Evolutionary conservation across 2,888 invertebrate species (phyloP).

Genomic region (Hartigia nigra): DNA sequence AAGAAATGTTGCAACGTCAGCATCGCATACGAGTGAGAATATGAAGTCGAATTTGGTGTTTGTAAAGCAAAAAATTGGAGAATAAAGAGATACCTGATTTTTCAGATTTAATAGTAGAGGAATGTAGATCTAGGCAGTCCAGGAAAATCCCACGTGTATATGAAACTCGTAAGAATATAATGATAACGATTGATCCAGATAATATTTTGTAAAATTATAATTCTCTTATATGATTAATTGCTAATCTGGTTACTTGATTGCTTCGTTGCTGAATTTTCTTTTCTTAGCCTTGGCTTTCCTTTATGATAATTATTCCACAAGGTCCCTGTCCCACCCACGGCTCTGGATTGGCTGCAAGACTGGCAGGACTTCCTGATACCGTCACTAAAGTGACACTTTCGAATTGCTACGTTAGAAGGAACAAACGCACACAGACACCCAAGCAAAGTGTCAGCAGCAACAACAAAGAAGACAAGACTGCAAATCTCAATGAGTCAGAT

Average conservation of each 20-base stretch:
- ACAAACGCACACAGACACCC: constrained; percentile 43
- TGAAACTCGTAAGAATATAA: constrained; percentile 38
- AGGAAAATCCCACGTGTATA: constrained; percentile 34
- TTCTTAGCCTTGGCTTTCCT: not conserved
- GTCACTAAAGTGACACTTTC: constrained; percentile 33
- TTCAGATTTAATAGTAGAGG: constrained; percentile 33
- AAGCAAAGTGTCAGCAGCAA: not conserved
- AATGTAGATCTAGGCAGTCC: constrained; percentile 27
- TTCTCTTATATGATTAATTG: not conserved
- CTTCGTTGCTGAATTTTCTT: not conserved
- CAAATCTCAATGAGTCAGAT: not conserved
- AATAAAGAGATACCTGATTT: constrained; percentile 21
- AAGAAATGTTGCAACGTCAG: not conserved
- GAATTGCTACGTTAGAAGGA: constrained; percentile 29
- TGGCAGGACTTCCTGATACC: constrained; percentile 32
- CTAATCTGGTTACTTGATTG: not conserved
- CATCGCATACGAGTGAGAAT: not conserved
- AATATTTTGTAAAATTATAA: not conserved
- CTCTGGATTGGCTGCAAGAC: constrained; percentile 28
- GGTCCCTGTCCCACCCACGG: constrained; percentile 33
- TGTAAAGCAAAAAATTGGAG: not conserved
- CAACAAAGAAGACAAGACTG: not conserved
- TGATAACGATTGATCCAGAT: not conserved
- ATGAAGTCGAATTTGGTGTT: not conserved
- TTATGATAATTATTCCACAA: constrained; percentile 4